Evolutionary conservation across 2,888 invertebrate genomes (phyloP).

Genomic region (Amphipyra tragopoginis): DNA sequence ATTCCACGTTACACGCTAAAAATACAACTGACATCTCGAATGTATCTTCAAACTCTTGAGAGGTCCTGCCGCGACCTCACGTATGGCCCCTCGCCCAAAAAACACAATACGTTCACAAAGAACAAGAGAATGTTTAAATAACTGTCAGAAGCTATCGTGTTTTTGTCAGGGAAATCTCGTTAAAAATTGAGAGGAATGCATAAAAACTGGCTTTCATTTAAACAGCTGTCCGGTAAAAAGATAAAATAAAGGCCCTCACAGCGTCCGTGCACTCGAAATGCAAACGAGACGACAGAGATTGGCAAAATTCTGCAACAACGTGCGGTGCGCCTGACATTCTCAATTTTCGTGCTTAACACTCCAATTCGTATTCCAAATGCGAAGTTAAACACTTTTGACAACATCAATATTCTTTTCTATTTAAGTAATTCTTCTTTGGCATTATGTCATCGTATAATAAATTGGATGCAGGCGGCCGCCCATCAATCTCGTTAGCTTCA

Average conservation of each 20-base stretch:
- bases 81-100: constrained; percentile 61
- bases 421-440: constrained; percentile 37
- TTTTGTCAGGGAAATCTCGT: constrained; percentile 78
- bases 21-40: constrained; percentile 48
- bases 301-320: constrained; percentile 69
- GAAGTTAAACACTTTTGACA: constrained; percentile 33
- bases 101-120: constrained; percentile 67
- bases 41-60: constrained; percentile 52
- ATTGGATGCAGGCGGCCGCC: constrained; percentile 48
- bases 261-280: constrained; percentile 75
- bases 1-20: constrained; percentile 52
- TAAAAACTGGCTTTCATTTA: constrained; percentile 81
- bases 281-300: constrained; percentile 78
- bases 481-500: constrained; percentile 66
- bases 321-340: constrained; percentile 56
- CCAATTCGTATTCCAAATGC: constrained; percentile 25
- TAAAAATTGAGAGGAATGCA: constrained; percentile 80
- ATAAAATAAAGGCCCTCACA: constrained; percentile 76
- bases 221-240: constrained; percentile 77
- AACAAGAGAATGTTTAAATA: constrained; percentile 78
- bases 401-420: constrained; percentile 43
- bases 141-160: constrained; percentile 78
- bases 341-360: constrained; percentile 54
- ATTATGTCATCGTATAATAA: constrained; percentile 54
- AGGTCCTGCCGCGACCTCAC: constrained; percentile 67